These are phyloP conservation scores for Myathropa florea DNA, from an alignment of 2,888 invertebrate species.

Conservation along the genomic window DNA sequence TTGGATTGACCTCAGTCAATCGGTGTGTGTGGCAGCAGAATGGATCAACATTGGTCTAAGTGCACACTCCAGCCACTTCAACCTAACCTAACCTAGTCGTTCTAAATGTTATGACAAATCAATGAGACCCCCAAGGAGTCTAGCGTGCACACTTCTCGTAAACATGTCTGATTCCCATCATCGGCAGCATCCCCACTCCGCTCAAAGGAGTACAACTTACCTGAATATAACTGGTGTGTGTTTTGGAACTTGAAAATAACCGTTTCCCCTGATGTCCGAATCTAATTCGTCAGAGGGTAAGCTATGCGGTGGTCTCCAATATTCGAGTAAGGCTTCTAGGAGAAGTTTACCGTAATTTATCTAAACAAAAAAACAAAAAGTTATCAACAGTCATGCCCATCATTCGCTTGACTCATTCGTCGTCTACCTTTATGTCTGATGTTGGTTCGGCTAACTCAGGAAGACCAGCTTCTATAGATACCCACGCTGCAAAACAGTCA, in stretches of 20 bases:
- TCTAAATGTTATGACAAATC: no score
- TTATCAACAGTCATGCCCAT: not conserved
- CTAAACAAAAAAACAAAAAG: slow-evolving; percentile 76
- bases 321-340: slow-evolving; percentile 95
- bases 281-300: slow-evolving; percentile 85
- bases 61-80: no score
- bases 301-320: slow-evolving; percentile 91
- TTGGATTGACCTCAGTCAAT: no score
- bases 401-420: not conserved
- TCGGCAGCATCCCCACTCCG: no score
- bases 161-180: no score
- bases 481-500: slow-evolving; percentile 99
- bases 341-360: slow-evolving; percentile 98
- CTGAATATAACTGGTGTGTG: slow-evolving; percentile 98
- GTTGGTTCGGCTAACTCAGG: slow-evolving; percentile 83
- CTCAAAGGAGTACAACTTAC: slow-evolving; percentile 78
- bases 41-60: no score
- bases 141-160: no score
- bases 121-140: no score
- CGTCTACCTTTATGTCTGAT: slow-evolving; percentile 78
- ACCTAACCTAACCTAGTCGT: no score
- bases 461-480: slow-evolving; percentile 97
- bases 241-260: slow-evolving; percentile 93
- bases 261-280: slow-evolving; percentile 87
- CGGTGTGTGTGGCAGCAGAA: no score